Base-by-base conservation (phyloP, 2,797 vertebrate genomes). In the Notoglanidium macrostoma region DNA sequence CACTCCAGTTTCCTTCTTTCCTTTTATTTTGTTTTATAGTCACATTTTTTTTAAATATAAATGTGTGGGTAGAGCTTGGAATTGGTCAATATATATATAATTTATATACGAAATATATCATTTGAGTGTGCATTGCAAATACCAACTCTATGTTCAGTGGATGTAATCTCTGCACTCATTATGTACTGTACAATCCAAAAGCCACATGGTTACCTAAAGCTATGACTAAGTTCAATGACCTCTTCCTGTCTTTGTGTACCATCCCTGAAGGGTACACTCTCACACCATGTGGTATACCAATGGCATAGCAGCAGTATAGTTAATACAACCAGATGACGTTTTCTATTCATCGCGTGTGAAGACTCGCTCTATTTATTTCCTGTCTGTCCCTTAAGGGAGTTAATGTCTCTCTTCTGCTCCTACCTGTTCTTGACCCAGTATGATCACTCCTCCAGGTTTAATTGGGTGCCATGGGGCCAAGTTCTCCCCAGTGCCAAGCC, bases 391-490 rank as follows among this genome's bases (percentile, higher is more conserved):
- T 6, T 72, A 76, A 81, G 88, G 51, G 70, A 68, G 0, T 44
- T n/a, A 67, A 86, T 81, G 59, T 77, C 86, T 86, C 59, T 61
- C 78, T 77, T 0, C 55, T 68, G 65, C 17, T 87, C 97, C 95
- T 91, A 99, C 98, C 98, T 99, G 98, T 87, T 99, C 98, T 93
- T 99, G 98, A 61, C 98, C 98, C 70, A 99, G 96, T 93, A 99
- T 97, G 92, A 99, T 95, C 91, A 98, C 97, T 83, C 98, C 98
- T 86, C 98, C 98, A 44, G 98, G 97, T 95, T 99, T 99, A 96
- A 99, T 98, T 93, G 98, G 98, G 93, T 99, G 98, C 98, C 98
- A 99, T 40, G 98, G 98, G 92, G 98, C 98, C 92, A 99, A 93
- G 94, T 99, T 99, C 92, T 99, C 98, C 88, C 98, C 98, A 0